phyloP scores from a whole-genome alignment of 1,140 invertebrate genomes.

The Bombyx mandarina region DNA sequence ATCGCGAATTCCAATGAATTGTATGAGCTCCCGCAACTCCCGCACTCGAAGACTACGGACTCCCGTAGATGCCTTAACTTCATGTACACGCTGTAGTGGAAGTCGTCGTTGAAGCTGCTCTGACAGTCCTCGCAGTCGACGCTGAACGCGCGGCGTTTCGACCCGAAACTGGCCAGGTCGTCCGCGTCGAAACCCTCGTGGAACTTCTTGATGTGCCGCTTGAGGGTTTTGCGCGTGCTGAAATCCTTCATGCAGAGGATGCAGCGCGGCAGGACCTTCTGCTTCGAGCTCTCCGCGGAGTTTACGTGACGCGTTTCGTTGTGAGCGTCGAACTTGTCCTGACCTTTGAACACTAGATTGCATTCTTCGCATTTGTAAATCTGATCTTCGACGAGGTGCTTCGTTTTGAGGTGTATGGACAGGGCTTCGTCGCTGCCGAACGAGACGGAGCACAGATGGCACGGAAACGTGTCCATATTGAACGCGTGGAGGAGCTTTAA shows the following conservation, averaged over 20 bases:
- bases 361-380: conserved; percentile 52
- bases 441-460: conserved; percentile 36
- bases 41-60: conserved; percentile 39
- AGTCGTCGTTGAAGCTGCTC: conserved; percentile 35
- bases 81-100: conserved; percentile 23
- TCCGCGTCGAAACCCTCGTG: conserved; percentile 42
- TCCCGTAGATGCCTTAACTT: conserved; percentile 30
- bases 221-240: conserved; percentile 47
- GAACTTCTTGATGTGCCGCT: conserved; percentile 49
- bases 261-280: conserved; percentile 31
- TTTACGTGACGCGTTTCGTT: conserved; percentile 24
- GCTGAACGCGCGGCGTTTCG: conserved; percentile 18
- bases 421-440: conserved; percentile 34
- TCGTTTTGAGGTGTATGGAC: conserved; percentile 33
- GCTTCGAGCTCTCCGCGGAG: conserved; percentile 11
- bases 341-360: conserved; percentile 41
- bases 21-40: conserved; percentile 29
- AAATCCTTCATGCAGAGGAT: conserved; percentile 53
- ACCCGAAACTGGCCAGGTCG: conserved; percentile 37
- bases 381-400: conserved; percentile 40
- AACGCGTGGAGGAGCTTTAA: conserved; percentile 46
- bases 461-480: conserved; percentile 41
- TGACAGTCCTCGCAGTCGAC: conserved; percentile 47
- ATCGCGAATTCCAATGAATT: conserved; percentile 39
- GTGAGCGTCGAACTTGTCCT: conserved; percentile 39